Base-by-base conservation (phyloP, 2,797 vertebrate genomes). In the Danio kyathit region DNA sequence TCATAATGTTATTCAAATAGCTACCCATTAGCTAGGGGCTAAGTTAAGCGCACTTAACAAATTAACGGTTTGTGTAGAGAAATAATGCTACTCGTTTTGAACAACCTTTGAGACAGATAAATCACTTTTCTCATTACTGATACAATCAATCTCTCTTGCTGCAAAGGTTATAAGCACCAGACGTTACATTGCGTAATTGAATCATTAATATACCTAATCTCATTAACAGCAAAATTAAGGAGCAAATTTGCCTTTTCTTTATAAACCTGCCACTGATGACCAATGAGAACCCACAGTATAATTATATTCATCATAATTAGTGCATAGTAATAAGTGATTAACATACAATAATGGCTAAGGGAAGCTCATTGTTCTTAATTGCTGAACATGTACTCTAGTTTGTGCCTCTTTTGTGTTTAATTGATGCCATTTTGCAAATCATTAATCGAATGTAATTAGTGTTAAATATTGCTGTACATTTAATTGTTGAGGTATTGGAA, bases 231-330 rank as follows among this genome's bases (percentile, higher is more conserved):
- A 70, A 80, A 87, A 87, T 82, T 84, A 80, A 87, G 71, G 75
- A 74, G 69, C 83, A 83, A 83, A 85, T 87, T 87, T 87, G 79
- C 83, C 80, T 83, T 85, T 80, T 74, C 81, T 87, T 85, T 87
- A 82, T 87, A 87, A 87, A 87, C 85, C 83, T 87, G 85, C 81
- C 83, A 81, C 85, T 80, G 82, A 87, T 85, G 82, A 85, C 83
- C 85, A 87, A 83, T 85, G 83, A 82, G 83, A 83, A 67, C 61
- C 69, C 82, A 76, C 66, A 16, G 69, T 80, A 82, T 87, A 87
- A 87, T 87, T 87, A 82, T 87, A 87, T 87, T 83, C 81, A 87
- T 87, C 85, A 87, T 85, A 87, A 87, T 87, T 87, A 87, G 85
- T n/a, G 81, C 76, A 87, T 87, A 87, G 75, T 83, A 85, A 87